A percentile compares a stretch with the other conserved stretches of the same genome.
Conservation (phyloP, 2,888 invertebrate species). For the Escarpia spicata region DNA sequence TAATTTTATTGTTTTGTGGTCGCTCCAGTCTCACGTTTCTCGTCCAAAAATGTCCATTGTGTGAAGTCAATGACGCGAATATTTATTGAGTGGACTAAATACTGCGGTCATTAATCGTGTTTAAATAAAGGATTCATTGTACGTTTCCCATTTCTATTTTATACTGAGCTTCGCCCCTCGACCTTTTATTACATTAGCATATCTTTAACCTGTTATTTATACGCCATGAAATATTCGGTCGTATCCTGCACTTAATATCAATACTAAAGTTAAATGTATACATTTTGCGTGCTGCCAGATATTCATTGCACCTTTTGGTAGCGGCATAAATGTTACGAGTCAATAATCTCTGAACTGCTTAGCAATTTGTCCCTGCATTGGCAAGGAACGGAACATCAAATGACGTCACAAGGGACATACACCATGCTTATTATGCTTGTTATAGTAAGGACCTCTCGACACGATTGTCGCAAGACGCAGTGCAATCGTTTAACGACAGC, state of each 20-base stretch:
- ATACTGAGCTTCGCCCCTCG: background rate
- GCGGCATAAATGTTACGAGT: conserved; percentile 1
- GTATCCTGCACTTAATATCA: background rate
- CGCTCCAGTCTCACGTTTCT: too few relatives aligned
- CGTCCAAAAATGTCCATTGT: too few relatives aligned
- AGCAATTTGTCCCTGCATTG: background rate
- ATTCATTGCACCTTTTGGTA: background rate
- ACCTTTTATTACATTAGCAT: background rate
- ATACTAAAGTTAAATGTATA: background rate
- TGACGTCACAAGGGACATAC: background rate
- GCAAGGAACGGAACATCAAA: background rate
- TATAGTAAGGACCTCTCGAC: background rate
- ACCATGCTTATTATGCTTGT: background rate
- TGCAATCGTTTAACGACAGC: too few relatives aligned
- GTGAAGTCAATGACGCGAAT: background rate
- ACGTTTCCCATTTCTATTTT: background rate
- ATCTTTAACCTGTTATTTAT: background rate
- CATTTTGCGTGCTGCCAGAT: background rate
- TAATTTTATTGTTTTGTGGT: too few relatives aligned
- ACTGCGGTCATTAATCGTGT: background rate
- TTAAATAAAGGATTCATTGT: background rate
- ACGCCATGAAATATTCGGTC: background rate
- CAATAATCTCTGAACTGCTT: background rate
- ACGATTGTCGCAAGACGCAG: too few relatives aligned
- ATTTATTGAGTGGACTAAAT: background rate